phyloP scores from a whole-genome alignment of 2,797 vertebrate genomes.

The Heteromormyrus szaboi region DNA sequence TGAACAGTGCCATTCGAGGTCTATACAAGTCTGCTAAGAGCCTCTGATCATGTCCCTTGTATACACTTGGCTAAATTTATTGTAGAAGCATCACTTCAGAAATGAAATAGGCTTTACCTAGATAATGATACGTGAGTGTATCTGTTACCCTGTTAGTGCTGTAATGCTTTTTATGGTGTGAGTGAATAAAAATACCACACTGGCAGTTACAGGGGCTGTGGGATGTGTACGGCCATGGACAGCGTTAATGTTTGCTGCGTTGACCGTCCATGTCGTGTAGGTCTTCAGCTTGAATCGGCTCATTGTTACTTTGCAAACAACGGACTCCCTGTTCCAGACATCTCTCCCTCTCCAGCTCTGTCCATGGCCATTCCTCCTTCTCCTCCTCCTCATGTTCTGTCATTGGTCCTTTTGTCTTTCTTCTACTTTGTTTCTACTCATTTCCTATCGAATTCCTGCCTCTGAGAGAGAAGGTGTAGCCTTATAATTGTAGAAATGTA shows the following conservation, averaged over 20 bases:
- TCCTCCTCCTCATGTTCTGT: slow-evolving; percentile 13
- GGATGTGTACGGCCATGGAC: neutral
- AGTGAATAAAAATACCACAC: neutral
- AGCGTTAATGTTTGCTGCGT: neutral
- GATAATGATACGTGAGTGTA: neutral
- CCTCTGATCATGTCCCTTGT: neutral
- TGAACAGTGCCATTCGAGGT: neutral
- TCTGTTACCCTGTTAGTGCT: neutral
- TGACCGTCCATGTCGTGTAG: neutral
- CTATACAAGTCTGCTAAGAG: neutral
- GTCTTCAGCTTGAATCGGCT: slow-evolving; percentile 44
- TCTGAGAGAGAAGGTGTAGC: neutral
- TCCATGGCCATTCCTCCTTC: neutral
- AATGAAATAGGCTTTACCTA: neutral
- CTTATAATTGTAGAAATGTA: neutral
- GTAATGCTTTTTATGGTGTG: neutral
- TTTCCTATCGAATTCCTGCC: neutral
- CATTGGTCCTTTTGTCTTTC: slow-evolving; percentile 14
- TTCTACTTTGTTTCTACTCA: neutral
- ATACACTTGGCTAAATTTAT: neutral
- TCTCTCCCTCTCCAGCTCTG: slow-evolving; percentile 19
- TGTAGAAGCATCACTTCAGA: neutral
- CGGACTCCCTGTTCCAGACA: slow-evolving; percentile 38
- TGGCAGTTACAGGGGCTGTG: neutral
- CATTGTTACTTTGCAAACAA: slow-evolving; percentile 50